Percentiles rank a stretch among this genome's conserved stretches.
Evolutionary conservation across 2,113 vertebrate species (phyloP).

Genomic region (Rhinolophus ferrumequinum): DNA sequence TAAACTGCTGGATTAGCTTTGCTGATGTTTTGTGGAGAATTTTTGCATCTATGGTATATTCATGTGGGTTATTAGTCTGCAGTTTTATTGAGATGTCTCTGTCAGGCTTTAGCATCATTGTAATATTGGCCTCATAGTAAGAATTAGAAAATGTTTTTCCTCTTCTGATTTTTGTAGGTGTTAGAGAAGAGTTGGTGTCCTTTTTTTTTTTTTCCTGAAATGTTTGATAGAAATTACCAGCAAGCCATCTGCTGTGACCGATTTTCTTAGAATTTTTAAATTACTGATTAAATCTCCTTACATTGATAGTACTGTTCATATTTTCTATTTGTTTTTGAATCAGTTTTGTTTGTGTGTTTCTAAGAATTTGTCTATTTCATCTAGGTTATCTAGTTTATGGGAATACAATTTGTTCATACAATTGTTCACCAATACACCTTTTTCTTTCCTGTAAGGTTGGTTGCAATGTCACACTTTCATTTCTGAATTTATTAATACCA

Average conservation of each 20-base stretch:
- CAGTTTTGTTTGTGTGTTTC: too few relatives aligned
- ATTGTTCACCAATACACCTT: background rate
- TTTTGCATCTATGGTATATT: background rate
- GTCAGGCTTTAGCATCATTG: too few relatives aligned
- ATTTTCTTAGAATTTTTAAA: background rate
- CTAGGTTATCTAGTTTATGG: too few relatives aligned
- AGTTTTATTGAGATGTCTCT: background rate
- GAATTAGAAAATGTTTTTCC: background rate
- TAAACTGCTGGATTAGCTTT: background rate
- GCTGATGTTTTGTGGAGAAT: too few relatives aligned
- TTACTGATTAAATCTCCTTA: background rate
- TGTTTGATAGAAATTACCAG: background rate
- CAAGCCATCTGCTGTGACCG: background rate
- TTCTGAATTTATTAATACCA: background rate
- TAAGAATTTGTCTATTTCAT: too few relatives aligned
- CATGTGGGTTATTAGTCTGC: background rate
- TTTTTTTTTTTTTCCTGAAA: background rate
- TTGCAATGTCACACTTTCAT: background rate
- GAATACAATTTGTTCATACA: background rate
- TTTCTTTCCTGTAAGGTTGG: background rate
- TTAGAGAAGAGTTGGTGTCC: background rate
- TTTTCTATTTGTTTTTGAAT: too few relatives aligned
- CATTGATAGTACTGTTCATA: background rate
- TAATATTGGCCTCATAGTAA: background rate
- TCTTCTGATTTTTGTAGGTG: background rate